These are phyloP conservation scores for Micronycteris hirsuta DNA, from an alignment of 2,113 vertebrate species.

Conservation along the genomic window DNA sequence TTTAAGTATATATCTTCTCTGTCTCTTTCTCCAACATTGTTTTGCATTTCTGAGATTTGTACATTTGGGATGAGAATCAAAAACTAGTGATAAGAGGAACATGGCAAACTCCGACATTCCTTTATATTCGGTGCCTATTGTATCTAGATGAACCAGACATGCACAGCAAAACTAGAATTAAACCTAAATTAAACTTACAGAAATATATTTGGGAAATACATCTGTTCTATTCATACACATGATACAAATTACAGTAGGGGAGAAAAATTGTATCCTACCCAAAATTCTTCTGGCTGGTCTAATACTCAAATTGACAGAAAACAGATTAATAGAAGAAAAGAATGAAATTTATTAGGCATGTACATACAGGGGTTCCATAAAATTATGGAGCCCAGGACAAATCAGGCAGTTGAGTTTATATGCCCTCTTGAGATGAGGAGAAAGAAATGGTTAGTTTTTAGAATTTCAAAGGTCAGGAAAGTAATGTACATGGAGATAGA, in stretches of 20 bases:
- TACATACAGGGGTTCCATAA: not conserved
- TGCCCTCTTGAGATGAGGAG: too few species aligned
- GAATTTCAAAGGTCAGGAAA: not conserved
- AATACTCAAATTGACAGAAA: not conserved
- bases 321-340: not conserved
- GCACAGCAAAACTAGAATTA: not conserved
- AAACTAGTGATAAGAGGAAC: not conserved
- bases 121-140: not conserved
- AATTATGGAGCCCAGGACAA: not conserved
- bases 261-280: not conserved
- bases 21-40: not conserved
- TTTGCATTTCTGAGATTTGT: constrained; percentile 28
- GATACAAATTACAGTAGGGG: not conserved
- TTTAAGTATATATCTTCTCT: constrained; percentile 36
- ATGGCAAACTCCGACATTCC: not conserved
- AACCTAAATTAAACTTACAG: not conserved
- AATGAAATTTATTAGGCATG: not conserved
- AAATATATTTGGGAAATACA: not conserved
- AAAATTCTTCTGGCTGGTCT: not conserved
- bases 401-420: not conserved
- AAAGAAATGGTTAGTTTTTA: not conserved
- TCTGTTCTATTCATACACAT: not conserved
- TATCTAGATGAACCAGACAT: not conserved
- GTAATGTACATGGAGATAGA: not conserved
- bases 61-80: constrained; percentile 19